Evolutionary conservation across 2,797 vertebrate genomes (phyloP).

Genomic region (Paedocypris micromegethes): DNA sequence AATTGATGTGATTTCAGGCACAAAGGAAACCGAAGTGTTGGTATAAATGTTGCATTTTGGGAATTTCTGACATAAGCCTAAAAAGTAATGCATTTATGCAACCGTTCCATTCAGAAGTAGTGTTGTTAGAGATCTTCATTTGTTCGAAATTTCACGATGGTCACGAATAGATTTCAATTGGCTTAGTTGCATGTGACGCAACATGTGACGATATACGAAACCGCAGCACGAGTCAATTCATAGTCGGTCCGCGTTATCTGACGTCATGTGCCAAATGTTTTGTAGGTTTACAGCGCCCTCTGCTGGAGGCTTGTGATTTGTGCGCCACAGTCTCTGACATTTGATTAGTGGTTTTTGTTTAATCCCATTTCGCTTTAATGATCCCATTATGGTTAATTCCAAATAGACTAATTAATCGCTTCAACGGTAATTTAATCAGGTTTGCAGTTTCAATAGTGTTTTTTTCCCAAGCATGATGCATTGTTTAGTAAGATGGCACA

Average conservation of each 20-base stretch:
- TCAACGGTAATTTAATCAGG: constrained; percentile 27
- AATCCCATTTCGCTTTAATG: constrained; percentile 15
- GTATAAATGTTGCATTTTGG: too few species aligned
- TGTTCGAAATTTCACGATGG: too few species aligned
- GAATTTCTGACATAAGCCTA: too few species aligned
- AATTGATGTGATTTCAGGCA: too few species aligned
- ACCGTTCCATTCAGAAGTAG: too few species aligned
- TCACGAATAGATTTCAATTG: too few species aligned
- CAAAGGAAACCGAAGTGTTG: too few species aligned
- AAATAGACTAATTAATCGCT: constrained; percentile 8
- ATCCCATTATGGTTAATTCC: neutral
- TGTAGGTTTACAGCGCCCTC: constrained; percentile 69
- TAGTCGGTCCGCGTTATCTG: neutral
- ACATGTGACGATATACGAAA: neutral
- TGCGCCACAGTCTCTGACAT: neutral
- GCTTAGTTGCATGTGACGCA: constrained; percentile 1
- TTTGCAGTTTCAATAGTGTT: neutral
- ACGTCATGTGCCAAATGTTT: constrained; percentile 31
- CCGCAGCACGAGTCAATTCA: constrained; percentile 5
- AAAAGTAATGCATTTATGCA: too few species aligned
- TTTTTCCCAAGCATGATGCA: constrained; percentile 1
- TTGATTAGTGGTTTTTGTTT: constrained; percentile 7
- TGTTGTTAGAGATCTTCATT: too few species aligned
- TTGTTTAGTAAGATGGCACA: neutral
- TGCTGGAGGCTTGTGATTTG: constrained; percentile 48